Conservation (phyloP, 2,888 invertebrate species). For the Pollenia angustigena region DNA sequence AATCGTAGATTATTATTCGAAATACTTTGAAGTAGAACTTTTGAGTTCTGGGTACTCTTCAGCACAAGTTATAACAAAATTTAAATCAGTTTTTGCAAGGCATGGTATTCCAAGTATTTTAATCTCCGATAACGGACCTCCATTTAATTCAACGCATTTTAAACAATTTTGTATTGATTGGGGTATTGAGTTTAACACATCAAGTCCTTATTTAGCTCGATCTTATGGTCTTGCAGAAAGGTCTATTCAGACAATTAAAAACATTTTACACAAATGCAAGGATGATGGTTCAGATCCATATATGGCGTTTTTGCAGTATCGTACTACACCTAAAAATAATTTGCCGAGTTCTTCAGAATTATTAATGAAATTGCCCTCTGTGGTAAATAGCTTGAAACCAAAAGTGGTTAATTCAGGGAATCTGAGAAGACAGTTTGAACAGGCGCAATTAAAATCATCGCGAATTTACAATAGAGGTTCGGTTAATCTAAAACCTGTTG, state of each 20-base stretch:
- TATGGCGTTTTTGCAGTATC: constrained; percentile 54
- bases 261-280: constrained; percentile 55
- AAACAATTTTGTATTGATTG: constrained; percentile 57
- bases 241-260: constrained; percentile 68
- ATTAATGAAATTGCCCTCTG: constrained; percentile 34
- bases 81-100: constrained; percentile 27
- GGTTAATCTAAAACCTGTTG: constrained; percentile 21
- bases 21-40: background rate
- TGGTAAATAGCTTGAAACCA: background rate
- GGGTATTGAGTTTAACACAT: constrained; percentile 66
- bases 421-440: background rate
- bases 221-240: no score
- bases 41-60: background rate
- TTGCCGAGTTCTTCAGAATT: constrained; percentile 63
- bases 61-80: constrained; percentile 14
- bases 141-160: constrained; percentile 15
- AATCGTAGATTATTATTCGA: background rate
- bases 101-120: constrained; percentile 37
- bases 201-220: constrained; percentile 65
- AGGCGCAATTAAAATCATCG: constrained; percentile 2
- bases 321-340: constrained; percentile 49
- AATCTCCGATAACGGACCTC: constrained; percentile 28
- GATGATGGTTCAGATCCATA: constrained; percentile 48
- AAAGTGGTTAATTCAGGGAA: background rate
- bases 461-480: constrained; percentile 22